These are phyloP conservation scores for Acanthornis magna DNA, from an alignment of 2,797 vertebrate genomes.

Conservation along the genomic window DNA sequence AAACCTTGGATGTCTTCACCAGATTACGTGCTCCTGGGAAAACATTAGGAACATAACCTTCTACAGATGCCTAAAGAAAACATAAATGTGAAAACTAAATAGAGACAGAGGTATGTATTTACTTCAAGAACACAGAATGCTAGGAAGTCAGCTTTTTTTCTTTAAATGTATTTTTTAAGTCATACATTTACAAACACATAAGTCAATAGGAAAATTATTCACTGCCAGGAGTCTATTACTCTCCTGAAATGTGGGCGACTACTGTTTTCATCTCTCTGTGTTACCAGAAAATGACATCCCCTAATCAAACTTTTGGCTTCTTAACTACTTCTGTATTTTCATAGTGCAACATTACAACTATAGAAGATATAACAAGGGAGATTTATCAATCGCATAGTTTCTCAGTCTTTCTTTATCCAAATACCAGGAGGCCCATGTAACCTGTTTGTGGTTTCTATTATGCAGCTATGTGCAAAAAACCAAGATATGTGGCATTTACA, in stretches of 20 bases:
- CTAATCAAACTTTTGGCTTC: not conserved
- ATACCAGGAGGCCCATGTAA: not conserved
- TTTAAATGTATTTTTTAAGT: not conserved
- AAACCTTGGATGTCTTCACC: not conserved
- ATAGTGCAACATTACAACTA: not conserved
- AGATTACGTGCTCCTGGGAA: not conserved
- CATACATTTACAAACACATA: not conserved
- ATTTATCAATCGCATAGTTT: not conserved
- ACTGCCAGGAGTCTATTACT: not conserved
- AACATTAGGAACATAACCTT: not conserved
- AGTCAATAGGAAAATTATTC: not conserved
- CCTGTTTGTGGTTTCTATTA: not conserved
- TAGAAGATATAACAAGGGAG: not conserved
- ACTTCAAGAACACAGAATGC: not conserved
- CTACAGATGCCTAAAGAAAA: not conserved
- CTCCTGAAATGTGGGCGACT: not conserved
- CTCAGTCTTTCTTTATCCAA: not conserved
- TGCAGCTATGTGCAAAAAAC: fast-evolving
- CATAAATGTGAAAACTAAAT: not conserved
- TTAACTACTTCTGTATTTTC: not conserved
- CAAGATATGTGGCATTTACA: not conserved
- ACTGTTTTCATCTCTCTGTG: not conserved
- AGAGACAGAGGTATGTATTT: not conserved
- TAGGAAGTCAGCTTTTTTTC: not conserved
- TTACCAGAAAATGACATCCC: not conserved